Base-by-base conservation (phyloP, 2,888 invertebrate genomes). In the Lapara coniferarum region DNA sequence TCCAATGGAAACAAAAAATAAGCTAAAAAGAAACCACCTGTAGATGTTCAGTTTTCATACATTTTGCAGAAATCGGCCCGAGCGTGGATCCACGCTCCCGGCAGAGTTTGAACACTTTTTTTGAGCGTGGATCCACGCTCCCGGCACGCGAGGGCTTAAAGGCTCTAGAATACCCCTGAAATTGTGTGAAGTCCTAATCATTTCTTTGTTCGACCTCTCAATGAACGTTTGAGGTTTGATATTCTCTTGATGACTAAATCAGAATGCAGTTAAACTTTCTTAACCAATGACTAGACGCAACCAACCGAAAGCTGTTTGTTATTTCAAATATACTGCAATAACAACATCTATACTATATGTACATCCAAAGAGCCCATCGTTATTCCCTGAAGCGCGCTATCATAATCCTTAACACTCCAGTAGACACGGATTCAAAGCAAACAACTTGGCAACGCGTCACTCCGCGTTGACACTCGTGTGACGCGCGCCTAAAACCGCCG, bases 401-500 rank as follows among this genome's bases (percentile, higher is more conserved):
- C 46, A 13, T 46, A 13, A 49, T 63, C 49, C 16, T 63, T 63
- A 63, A 63, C 63, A 49, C 63, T 63, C 49, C 63, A 25, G 12
- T 63, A 63, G 63, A 49, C 49, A 46, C 63, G 63, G 19, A 46
- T 46, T 63, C 63, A 63, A 57, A 25, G 49, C 19, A 63, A 63
- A 63, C 49, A 63, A 49, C 46, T 46, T 46, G 46, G 16, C 63
- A 25, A 16, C 59, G 44, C 57, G 57, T 57, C 57, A 57, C 13
- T 46, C 63, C 46, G 12, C 53, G 53, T 13, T 69, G 68, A 69
- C 68, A 58, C 51, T 44, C 51, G 51, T 49, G 59, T 66, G 71
- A 56, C 57, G 56, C 58, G 46, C 46, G 70, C 63, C 52, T 69
- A 66, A 57, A 69, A 58, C 56, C 56, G 56, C 52, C 58, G 66